These are phyloP conservation scores for Scyliorhinus canicula DNA, from an alignment of 2,797 vertebrate genomes.

Conservation along the genomic window DNA sequence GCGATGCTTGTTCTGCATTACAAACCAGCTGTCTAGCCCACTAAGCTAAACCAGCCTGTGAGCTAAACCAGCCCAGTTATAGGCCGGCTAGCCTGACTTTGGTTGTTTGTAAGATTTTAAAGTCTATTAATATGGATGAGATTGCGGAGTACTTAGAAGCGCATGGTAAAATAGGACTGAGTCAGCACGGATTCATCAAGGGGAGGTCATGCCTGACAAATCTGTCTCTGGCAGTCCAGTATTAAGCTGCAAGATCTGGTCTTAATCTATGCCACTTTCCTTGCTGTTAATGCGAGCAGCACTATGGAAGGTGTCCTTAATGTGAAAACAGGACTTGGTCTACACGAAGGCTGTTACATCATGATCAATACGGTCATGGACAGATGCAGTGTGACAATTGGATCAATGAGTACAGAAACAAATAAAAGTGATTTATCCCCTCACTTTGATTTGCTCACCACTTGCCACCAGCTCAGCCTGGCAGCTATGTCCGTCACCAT, in stretches of 20 bases:
- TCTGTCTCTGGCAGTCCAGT: not conserved
- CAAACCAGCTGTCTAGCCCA: too few species aligned
- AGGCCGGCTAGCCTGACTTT: too few species aligned
- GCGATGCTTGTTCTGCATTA: too few species aligned
- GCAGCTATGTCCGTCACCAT: not conserved
- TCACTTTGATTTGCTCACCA: not conserved
- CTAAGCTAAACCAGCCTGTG: too few species aligned
- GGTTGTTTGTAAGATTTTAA: too few species aligned
- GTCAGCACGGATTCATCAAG: too few species aligned
- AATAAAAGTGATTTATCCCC: not conserved
- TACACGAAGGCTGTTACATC: not conserved
- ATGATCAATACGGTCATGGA: not conserved
- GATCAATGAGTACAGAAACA: not conserved
- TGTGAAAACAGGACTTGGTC: not conserved
- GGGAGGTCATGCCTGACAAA: too few species aligned
- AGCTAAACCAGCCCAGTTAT: too few species aligned
- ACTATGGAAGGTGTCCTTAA: not conserved
- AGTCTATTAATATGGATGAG: too few species aligned
- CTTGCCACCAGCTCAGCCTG: not conserved
- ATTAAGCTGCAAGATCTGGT: not conserved
- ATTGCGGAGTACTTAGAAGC: too few species aligned
- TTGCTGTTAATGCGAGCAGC: not conserved
- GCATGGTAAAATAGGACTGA: too few species aligned
- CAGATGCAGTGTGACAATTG: not conserved
- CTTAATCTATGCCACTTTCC: not conserved